These are phyloP conservation scores for Anoura caudifer DNA, from an alignment of 2,113 vertebrate genomes.

Conservation along the genomic window DNA sequence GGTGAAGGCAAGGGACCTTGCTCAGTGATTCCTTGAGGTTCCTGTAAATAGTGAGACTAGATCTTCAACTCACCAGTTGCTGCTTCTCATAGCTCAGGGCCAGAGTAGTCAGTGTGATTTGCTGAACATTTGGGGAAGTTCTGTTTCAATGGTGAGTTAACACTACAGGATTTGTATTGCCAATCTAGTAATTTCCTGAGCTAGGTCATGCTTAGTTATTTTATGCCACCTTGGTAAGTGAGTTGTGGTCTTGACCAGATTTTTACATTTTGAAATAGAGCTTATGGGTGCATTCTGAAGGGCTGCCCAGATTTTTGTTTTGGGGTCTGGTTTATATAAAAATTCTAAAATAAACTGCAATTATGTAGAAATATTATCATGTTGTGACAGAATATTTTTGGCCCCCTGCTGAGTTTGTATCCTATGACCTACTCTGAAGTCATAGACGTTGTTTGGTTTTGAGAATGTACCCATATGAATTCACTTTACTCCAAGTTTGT, in stretches of 20 bases:
- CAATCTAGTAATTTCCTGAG: neutral
- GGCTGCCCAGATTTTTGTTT: neutral
- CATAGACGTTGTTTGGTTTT: constrained; percentile 15
- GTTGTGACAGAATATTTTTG: constrained; percentile 24
- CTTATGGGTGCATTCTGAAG: neutral
- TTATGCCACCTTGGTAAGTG: neutral
- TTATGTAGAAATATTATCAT: constrained; percentile 1
- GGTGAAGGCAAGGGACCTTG: neutral
- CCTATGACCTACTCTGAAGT: neutral
- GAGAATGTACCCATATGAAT: neutral
- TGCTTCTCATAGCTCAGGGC: neutral
- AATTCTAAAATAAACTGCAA: neutral
- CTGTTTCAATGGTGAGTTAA: constrained; percentile 11
- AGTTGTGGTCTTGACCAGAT: neutral
- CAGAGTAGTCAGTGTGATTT: neutral
- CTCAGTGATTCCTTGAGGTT: neutral
- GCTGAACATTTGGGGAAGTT: neutral
- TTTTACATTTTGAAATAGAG: constrained; percentile 29
- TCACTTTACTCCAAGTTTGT: neutral
- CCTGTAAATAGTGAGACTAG: neutral
- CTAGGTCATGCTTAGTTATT: neutral
- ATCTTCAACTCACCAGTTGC: neutral
- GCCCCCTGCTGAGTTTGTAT: neutral
- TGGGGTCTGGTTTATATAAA: neutral
- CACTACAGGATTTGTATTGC: neutral